Conservation (phyloP, 2,797 vertebrate genomes). For the Setipinna tenuifilis region DNA sequence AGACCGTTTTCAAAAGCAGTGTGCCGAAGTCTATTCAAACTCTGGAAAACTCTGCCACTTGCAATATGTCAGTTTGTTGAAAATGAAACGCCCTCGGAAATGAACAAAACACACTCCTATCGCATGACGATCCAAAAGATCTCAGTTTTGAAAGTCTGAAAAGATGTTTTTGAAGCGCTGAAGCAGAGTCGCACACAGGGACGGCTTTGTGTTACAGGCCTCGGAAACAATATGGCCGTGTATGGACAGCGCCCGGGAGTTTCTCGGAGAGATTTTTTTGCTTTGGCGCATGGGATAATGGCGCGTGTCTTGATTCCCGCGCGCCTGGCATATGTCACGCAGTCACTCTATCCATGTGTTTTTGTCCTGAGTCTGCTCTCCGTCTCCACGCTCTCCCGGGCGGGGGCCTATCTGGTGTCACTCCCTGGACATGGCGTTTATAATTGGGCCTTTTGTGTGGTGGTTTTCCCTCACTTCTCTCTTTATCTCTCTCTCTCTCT, state of each 20-base stretch:
- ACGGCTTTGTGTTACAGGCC: slow-evolving; percentile 18
- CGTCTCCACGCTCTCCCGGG: slow-evolving; percentile 35
- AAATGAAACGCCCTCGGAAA: neutral
- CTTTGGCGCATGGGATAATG: neutral
- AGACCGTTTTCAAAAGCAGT: neutral
- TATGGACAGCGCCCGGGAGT: neutral
- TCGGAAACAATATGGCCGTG: neutral
- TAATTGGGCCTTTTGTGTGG: slow-evolving; percentile 24
- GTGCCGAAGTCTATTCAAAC: slow-evolving; percentile 7
- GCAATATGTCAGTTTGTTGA: slow-evolving; percentile 4
- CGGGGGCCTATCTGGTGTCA: slow-evolving; percentile 52
- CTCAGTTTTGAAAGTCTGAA: neutral
- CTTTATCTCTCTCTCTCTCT: slow-evolving; percentile 23
- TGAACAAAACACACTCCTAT: neutral
- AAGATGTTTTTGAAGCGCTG: neutral
- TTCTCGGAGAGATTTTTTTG: slow-evolving; percentile 23
- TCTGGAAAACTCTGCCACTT: neutral
- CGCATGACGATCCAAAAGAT: neutral
- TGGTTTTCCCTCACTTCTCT: slow-evolving; percentile 22
- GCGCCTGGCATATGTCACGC: slow-evolving; percentile 74
- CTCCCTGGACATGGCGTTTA: slow-evolving; percentile 28
- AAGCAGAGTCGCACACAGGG: neutral
- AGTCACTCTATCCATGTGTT: slow-evolving; percentile 78
- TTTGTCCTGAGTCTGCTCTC: slow-evolving; percentile 54
- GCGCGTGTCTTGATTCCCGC: slow-evolving; percentile 37